Percentiles rank a stretch among this genome's conserved stretches.
Evolutionary conservation across 2,797 vertebrate species (phyloP).

Genomic region (Protonibea diacanthus): DNA sequence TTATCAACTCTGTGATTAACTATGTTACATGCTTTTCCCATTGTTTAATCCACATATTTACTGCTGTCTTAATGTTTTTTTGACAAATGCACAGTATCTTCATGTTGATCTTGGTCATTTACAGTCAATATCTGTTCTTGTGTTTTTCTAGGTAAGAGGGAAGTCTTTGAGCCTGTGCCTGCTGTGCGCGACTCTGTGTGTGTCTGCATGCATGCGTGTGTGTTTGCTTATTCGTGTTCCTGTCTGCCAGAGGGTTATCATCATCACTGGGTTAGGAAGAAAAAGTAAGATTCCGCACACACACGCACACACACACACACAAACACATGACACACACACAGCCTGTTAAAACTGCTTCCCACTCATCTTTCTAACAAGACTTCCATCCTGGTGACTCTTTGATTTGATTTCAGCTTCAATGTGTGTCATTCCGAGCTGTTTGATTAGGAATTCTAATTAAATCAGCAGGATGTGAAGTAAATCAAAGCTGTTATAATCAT

Average conservation of each 20-base stretch:
- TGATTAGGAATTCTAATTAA: constrained; percentile 61
- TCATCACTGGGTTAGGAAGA: constrained; percentile 29
- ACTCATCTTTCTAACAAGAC: constrained; percentile 54
- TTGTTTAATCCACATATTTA: background rate
- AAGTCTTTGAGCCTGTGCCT: constrained; percentile 21
- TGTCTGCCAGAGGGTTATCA: constrained; percentile 20
- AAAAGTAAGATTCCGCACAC: constrained; percentile 34
- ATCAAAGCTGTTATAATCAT: constrained; percentile 43
- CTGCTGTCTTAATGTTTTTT: background rate
- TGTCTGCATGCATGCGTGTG: background rate
- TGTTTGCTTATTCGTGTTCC: background rate
- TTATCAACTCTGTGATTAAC: background rate
- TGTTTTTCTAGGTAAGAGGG: constrained; percentile 59
- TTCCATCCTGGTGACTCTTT: constrained; percentile 57
- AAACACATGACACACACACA: background rate
- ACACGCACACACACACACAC: background rate
- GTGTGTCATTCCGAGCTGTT: constrained; percentile 54
- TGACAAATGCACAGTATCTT: background rate
- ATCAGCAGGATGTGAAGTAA: constrained; percentile 54
- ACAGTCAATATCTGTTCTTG: constrained; percentile 6
- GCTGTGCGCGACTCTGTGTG: background rate
- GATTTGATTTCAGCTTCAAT: constrained; percentile 62
- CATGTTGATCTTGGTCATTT: constrained; percentile 1
- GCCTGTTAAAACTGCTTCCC: constrained; percentile 40
- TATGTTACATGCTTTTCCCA: background rate